These are phyloP conservation scores for Colletes gigas DNA, from an alignment of 1,140 invertebrate genomes.

Conservation along the genomic window DNA sequence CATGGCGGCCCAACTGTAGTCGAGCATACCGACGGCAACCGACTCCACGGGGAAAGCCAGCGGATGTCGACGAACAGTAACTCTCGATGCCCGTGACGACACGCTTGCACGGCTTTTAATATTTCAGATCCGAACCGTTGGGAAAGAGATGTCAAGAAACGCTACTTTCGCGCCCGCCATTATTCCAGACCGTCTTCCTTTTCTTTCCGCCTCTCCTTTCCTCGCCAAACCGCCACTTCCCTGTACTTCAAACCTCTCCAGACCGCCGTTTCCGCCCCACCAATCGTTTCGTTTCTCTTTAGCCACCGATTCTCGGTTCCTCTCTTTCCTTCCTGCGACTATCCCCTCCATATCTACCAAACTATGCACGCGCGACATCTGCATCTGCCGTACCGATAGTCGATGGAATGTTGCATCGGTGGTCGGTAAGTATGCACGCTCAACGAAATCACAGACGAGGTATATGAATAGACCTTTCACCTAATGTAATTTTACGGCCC, in stretches of 20 bases:
- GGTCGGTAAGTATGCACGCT: neutral
- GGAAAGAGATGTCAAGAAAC: neutral
- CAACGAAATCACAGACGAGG: neutral
- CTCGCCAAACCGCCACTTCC: neutral
- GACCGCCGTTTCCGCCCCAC: neutral
- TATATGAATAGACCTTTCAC: too few relatives aligned
- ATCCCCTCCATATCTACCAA: neutral
- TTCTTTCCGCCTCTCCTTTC: conserved; percentile 7
- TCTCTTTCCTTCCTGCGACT: neutral
- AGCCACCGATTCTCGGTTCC: neutral
- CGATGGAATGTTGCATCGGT: neutral
- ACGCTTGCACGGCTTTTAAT: neutral
- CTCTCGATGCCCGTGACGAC: too few relatives aligned
- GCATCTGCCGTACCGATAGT: neutral
- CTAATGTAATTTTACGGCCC: too few relatives aligned
- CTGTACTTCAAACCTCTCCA: neutral
- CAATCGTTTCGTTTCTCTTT: neutral
- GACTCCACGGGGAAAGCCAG: neutral
- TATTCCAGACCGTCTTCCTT: conserved; percentile 19
- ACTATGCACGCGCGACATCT: neutral
- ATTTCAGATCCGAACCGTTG: neutral
- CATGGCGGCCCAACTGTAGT: conserved; percentile 25
- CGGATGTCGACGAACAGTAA: neutral
- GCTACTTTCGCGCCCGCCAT: conserved; percentile 21
- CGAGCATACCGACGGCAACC: neutral